Evolutionary conservation across 2,888 invertebrate species (phyloP).

Genomic region (Spisula solida): DNA sequence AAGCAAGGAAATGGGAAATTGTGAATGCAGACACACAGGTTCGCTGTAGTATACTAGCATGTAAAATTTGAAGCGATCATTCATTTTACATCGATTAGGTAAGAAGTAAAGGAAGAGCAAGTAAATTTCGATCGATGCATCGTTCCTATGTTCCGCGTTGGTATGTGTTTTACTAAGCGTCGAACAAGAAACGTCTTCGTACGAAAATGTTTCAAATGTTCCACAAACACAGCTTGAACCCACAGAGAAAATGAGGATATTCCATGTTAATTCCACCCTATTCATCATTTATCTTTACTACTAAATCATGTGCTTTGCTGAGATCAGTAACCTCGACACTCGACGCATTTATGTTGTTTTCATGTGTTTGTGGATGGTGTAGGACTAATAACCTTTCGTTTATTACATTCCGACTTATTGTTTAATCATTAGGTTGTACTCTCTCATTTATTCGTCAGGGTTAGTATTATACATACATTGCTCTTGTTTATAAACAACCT

Average conservation of each 20-base stretch:
- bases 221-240: too few relatives aligned
- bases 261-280: not conserved
- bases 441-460: not conserved
- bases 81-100: too few relatives aligned
- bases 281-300: not conserved
- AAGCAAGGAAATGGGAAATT: not conserved
- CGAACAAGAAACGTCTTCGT: too few relatives aligned
- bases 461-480: not conserved
- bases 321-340: conserved; percentile 6
- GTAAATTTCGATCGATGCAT: too few relatives aligned
- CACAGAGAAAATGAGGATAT: too few relatives aligned
- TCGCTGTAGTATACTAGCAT: too few relatives aligned
- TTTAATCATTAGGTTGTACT: not conserved
- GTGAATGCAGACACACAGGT: too few relatives aligned
- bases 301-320: not conserved
- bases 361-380: not conserved
- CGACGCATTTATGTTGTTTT: not conserved
- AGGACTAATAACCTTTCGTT: not conserved
- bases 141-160: too few relatives aligned
- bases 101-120: too few relatives aligned
- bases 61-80: too few relatives aligned
- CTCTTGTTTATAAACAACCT: not conserved
- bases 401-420: not conserved
- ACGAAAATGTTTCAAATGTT: too few relatives aligned
- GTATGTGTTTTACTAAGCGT: too few relatives aligned